Percentiles rank a stretch among this genome's conserved stretches.
phyloP scores from a whole-genome alignment of 2,888 invertebrate genomes.

The Carpatolechia fugitivella region DNA sequence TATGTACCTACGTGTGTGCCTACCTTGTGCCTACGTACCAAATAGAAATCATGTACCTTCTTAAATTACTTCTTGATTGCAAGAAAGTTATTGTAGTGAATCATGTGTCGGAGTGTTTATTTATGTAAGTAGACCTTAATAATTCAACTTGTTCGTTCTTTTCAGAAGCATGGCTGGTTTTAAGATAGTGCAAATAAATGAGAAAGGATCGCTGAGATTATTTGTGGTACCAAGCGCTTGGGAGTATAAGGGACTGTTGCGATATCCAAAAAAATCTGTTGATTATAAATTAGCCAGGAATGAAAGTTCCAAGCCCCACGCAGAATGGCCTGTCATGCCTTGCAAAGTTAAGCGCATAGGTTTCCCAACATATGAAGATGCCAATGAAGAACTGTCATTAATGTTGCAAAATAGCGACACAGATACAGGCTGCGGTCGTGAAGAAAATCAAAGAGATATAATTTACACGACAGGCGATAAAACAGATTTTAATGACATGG shows the following conservation, averaged over 20 bases:
- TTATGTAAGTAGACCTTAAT: not conserved
- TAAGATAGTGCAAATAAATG: slow-evolving; percentile 10
- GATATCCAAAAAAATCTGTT: slow-evolving; percentile 7
- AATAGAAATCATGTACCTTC: too few species aligned
- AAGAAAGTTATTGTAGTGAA: too few species aligned
- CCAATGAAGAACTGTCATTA: slow-evolving; percentile 6
- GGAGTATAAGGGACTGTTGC: slow-evolving; percentile 3
- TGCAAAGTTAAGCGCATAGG: slow-evolving; percentile 11
- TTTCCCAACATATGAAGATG: slow-evolving; percentile 13
- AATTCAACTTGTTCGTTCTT: not conserved
- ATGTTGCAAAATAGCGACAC: slow-evolving; percentile 11
- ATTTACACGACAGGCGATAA: not conserved
- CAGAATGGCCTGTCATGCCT: slow-evolving; percentile 12
- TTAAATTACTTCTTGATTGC: too few species aligned
- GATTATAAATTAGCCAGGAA: slow-evolving; percentile 6
- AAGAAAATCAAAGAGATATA: slow-evolving; percentile 7
- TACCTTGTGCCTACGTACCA: too few species aligned
- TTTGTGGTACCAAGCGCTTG: slow-evolving; percentile 8
- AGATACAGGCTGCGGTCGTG: slow-evolving; percentile 2
- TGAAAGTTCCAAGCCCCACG: slow-evolving; percentile 9
- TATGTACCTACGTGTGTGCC: too few species aligned
- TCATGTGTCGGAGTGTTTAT: too few species aligned
- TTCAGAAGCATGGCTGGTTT: slow-evolving; percentile 9
- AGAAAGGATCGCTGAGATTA: not conserved
- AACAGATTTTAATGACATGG: slow-evolving; percentile 9